A percentile compares a stretch with the other conserved stretches of the same genome.
These are phyloP conservation scores for Polyodon spathula DNA, from an alignment of 2,113 vertebrate species.

Conservation along the genomic window DNA sequence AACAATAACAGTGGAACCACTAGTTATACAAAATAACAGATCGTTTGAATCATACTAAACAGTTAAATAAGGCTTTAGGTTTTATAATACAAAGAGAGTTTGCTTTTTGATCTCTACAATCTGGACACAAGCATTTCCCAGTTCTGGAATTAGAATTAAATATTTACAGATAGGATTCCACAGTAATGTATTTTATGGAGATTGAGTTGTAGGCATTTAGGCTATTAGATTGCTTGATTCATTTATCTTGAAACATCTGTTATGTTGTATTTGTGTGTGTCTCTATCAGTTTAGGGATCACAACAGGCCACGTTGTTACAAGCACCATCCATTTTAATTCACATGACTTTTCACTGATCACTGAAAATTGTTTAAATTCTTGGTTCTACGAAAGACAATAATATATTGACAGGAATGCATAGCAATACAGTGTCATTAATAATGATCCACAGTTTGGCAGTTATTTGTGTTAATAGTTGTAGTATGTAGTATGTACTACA, in stretches of 20 bases:
- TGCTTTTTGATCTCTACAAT: no score
- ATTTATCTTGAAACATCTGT: not conserved
- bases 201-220: not conserved
- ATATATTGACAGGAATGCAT: not conserved
- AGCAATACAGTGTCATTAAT: not conserved
- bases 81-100: no score
- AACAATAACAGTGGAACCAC: no score
- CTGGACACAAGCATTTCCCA: no score
- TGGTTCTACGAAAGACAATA: not conserved
- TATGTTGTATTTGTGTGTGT: not conserved
- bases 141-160: not conserved
- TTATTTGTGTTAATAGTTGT: no score
- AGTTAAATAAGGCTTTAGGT: no score
- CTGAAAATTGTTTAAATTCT: not conserved
- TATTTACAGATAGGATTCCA: conserved; percentile 1
- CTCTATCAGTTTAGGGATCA: conserved; percentile 2
- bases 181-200: not conserved
- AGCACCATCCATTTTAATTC: conserved; percentile 3
- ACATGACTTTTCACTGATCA: not conserved
- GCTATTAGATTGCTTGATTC: not conserved
- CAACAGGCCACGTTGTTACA: not conserved
- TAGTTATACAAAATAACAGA: no score
- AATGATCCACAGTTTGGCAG: no score
- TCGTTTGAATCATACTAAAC: no score
- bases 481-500: no score